phyloP scores from a whole-genome alignment of 2,888 invertebrate genomes.

The Hydrotaea cyrtoneurina region DNA sequence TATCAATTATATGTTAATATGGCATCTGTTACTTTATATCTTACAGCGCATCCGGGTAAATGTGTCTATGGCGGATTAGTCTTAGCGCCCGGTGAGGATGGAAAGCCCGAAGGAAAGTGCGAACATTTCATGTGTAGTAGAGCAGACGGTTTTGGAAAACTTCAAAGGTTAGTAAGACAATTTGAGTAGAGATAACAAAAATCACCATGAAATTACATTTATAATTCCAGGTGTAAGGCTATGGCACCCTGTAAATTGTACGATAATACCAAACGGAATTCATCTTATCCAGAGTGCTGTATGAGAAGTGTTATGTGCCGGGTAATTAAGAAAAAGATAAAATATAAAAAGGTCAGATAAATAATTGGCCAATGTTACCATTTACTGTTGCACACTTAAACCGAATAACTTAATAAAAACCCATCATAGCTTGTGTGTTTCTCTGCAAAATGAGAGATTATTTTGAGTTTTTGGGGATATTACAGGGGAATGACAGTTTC shows the following conservation, averaged over 20 bases:
- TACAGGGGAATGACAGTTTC: too few relatives aligned
- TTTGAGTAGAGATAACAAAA: too few relatives aligned
- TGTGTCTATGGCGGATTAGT: neutral
- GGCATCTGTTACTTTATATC: neutral
- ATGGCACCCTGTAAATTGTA: neutral
- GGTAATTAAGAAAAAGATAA: neutral
- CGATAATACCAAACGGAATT: neutral
- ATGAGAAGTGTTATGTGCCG: neutral
- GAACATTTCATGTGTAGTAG: neutral
- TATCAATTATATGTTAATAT: neutral
- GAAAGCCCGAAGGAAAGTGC: neutral
- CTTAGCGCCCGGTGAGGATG: neutral
- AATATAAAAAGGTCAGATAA: too few relatives aligned
- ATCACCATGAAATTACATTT: too few relatives aligned
- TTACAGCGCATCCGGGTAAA: conserved; percentile 9
- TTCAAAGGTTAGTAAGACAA: conserved; percentile 15
- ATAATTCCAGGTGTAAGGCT: neutral
- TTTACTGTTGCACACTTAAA: too few relatives aligned
- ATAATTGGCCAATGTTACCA: too few relatives aligned
- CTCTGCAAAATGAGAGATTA: too few relatives aligned
- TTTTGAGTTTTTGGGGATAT: too few relatives aligned
- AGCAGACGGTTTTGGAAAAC: neutral
- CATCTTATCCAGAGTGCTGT: neutral
- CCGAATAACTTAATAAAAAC: too few relatives aligned
- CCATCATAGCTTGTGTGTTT: too few relatives aligned